phyloP scores from a whole-genome alignment of 2,888 invertebrate species.

The Sminthurinus aureus region DNA sequence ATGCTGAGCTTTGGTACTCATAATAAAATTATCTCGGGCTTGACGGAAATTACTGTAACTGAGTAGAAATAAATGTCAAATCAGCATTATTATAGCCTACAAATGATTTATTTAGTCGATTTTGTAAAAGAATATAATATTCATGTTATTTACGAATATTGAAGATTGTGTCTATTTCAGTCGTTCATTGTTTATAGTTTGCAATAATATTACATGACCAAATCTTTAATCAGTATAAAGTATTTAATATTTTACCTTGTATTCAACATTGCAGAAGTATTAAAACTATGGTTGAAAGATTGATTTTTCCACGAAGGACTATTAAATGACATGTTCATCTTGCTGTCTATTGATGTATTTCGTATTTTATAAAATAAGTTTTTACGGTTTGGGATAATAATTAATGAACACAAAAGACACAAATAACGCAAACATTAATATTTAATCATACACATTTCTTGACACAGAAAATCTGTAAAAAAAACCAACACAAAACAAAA shows the following conservation, averaged over 20 bases:
- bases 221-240: not conserved
- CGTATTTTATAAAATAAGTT: too few species aligned
- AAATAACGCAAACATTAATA: too few species aligned
- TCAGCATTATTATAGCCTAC: not conserved
- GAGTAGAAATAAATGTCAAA: not conserved
- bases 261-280: conserved; percentile 7
- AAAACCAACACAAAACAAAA: too few species aligned
- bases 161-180: too few species aligned
- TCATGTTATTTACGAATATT: not conserved
- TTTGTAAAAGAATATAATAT: not conserved
- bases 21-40: conserved; percentile 17
- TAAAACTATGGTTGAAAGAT: conserved; percentile 23
- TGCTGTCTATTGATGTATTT: not conserved
- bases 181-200: too few species aligned
- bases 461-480: too few species aligned
- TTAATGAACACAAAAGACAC: too few species aligned
- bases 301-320: conserved; percentile 31
- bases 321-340: conserved; percentile 38
- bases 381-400: too few species aligned
- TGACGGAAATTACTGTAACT: conserved; percentile 4
- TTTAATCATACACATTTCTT: too few species aligned
- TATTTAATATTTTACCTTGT: not conserved
- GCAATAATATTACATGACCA: not conserved
- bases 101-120: not conserved
- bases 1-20: conserved; percentile 35